Base-by-base conservation (phyloP, 2,113 vertebrate species). In the Ageneiosus marmoratus region DNA sequence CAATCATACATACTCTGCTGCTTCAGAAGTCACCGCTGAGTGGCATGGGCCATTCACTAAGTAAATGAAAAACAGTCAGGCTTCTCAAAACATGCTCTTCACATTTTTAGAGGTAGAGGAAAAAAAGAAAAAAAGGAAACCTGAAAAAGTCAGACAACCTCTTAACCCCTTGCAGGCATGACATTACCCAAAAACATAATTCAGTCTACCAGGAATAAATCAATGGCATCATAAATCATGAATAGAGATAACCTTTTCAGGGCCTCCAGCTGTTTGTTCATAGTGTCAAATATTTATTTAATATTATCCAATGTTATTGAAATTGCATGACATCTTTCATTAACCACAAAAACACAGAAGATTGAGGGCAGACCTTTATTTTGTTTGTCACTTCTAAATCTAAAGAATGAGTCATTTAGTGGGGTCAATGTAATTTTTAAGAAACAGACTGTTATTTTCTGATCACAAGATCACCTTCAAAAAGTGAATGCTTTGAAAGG, bases 381-480 rank as follows among this genome's bases (percentile, higher is more conserved):
- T 79, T 53, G 34, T 79, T 22, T 72, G n/a, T 51, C 80, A 79
- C 82, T 80, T 72, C 29, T 56, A 69, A 79, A 77, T 29, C 48
- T 80, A 80, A 84, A 85, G 15, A 58, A 85, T 75, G 67, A 84
- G 80, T 79, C 75, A 82, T 79, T 32, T 70, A 53, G 75, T 79
- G 56, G 58, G 22, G 51, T 27, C 15, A 62, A 72, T 75, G 56
- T 32, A 34, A 16, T 79, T 32, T 74, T 67, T 51, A 67, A 67
- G 5, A 41, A 51, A 24, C 67, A 85, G 10, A 55, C 77, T 27
- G 48, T 46, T 60, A 37, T 82, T 44, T 74, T 41, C 74, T 73
- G 67, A 69, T 74, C 67, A 51, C 72, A 3, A 32, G 34, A 34
- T 73, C 32, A 78, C 22, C 0, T 34, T 79, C 62, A 32, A 48